Conservation (phyloP, 2,797 vertebrate genomes). For the Astyanax mexicanus region DNA sequence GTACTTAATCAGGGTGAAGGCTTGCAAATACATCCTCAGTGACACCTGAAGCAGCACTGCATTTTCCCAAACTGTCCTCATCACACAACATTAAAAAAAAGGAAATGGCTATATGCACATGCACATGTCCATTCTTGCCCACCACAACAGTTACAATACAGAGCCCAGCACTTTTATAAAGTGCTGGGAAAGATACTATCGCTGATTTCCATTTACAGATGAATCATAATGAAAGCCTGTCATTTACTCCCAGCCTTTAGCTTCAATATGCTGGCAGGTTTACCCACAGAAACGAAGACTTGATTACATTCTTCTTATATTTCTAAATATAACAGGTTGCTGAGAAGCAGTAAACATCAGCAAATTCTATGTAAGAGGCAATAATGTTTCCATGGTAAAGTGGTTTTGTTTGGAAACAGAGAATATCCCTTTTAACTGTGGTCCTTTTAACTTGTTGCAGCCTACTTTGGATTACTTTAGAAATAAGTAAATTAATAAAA, state of each 20-base stretch:
- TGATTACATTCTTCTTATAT: background rate
- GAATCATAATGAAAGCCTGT: background rate
- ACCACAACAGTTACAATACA: background rate
- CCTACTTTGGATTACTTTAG: too few relatives aligned
- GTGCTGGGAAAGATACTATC: background rate
- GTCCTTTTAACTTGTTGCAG: too few relatives aligned
- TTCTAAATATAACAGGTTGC: too few relatives aligned
- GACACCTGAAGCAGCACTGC: too few relatives aligned
- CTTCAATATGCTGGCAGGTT: background rate
- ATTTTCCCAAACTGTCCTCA: background rate
- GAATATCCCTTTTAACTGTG: too few relatives aligned
- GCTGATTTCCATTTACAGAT: background rate
- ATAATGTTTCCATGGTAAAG: too few relatives aligned
- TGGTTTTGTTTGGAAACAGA: too few relatives aligned
- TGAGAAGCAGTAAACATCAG: too few relatives aligned
- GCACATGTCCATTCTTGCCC: conserved; percentile 22
- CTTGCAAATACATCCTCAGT: too few relatives aligned
- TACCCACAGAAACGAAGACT: background rate
- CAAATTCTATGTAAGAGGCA: too few relatives aligned
- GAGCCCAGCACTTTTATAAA: conserved; percentile 1
- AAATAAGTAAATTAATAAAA: too few relatives aligned
- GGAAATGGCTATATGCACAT: background rate
- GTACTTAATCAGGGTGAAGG: too few relatives aligned
- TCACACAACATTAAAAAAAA: background rate
- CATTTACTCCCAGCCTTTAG: background rate